Base-by-base conservation (phyloP, 2,888 invertebrate genomes). In the Octonoba sinensis region DNA sequence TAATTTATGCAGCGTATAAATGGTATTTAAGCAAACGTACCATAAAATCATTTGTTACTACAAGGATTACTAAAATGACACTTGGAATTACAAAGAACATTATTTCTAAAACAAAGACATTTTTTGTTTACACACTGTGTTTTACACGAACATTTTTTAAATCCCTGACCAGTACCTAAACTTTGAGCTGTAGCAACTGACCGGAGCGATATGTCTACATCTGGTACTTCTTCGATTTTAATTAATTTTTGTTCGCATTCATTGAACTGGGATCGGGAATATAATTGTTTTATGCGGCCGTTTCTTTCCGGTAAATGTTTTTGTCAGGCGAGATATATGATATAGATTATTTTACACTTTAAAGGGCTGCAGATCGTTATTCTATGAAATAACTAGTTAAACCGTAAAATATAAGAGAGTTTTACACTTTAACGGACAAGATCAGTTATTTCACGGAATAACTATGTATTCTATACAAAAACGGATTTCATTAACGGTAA, bases 101-200 rank as follows among this genome's bases (percentile, higher is more conserved):
- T 62, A 62, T 36, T 73, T 73, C 73, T 73, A 73, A 74, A 74
- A 74, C 74, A 65, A 74, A 65, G 57, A 74, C 74, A 74, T 74
- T 74, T 74, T 74, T 74, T 74, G 66, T 74, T 65, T 57, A 74
- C 65, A 66, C 74, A 66, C 74, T 74, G 66, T 47, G 66, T 74
- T 74, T 74, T n/a, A n/a, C n/a, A n/a, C n/a, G n/a, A n/a, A n/a
- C n/a, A n/a, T n/a, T 51, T 51, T 51, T 51, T 51, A 51, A 4
- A 51, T 51, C 51, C 51, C 51, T 51, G 51, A 51, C 51, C 51
- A 51, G 51, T 51, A 51, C 51, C 51, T 51, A 51, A 27, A 27
- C 27, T 78, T 78, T 78, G 71, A 78, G 64, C 70, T 71, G 71
- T 78, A 71, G 65, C 70, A 72, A 78, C 78, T 71, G 66, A 78